Evolutionary conservation across 2,888 invertebrate genomes (phyloP).

Genomic region (Dexiosoma caninum): DNA sequence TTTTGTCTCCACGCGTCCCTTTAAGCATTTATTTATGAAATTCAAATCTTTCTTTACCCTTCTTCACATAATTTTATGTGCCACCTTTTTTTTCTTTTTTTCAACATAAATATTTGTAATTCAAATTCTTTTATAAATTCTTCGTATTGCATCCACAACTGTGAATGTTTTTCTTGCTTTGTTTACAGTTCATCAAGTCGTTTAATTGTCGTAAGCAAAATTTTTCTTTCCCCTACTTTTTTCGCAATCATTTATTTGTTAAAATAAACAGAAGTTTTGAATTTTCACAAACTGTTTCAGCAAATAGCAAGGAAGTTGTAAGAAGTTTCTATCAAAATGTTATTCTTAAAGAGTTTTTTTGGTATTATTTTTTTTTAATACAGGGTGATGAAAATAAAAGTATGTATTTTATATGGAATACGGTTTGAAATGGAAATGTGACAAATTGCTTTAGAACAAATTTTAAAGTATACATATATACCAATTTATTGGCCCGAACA

Average conservation of each 20-base stretch:
- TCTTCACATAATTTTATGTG: neutral
- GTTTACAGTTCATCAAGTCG: constrained; percentile 45
- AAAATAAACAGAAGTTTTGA: constrained; percentile 38
- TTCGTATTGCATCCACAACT: neutral
- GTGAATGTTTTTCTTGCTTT: neutral
- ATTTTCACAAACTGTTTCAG: constrained; percentile 4
- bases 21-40: neutral
- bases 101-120: neutral
- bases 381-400: neutral
- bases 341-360: constrained; percentile 4
- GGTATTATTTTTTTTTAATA: neutral
- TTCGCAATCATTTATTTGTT: neutral
- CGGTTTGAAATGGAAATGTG: too few relatives aligned
- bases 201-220: constrained; percentile 40
- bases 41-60: neutral
- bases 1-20: neutral
- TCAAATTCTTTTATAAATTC: constrained; percentile 2
- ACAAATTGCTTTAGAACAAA: too few relatives aligned
- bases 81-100: too few relatives aligned
- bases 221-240: constrained; percentile 1
- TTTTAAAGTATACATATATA: too few relatives aligned
- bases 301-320: constrained; percentile 13
- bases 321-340: constrained; percentile 1
- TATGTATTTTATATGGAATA: neutral
- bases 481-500: too few relatives aligned